Percentiles rank a stretch among this genome's conserved stretches.
These are phyloP conservation scores for Hydrotaea cyrtoneurina DNA, from an alignment of 2,888 invertebrate species.

Conservation along the genomic window DNA sequence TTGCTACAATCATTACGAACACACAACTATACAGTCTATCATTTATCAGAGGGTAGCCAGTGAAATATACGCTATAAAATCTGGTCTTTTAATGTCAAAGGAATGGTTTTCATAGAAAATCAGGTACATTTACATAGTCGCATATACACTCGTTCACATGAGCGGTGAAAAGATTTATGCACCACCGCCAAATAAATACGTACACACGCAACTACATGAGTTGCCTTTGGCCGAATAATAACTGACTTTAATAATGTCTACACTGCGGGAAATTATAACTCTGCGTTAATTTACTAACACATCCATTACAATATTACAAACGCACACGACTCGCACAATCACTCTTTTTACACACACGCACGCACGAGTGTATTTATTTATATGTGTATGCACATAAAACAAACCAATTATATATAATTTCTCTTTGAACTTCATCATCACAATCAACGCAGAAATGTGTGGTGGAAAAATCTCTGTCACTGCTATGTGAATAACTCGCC, in stretches of 20 bases:
- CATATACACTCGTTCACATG: not conserved
- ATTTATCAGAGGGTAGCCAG: too few species aligned
- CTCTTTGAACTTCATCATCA: not conserved
- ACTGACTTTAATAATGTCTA: slow-evolving; percentile 26
- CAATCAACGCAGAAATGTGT: not conserved
- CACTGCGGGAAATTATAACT: slow-evolving; percentile 23
- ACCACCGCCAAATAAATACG: not conserved
- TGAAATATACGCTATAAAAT: too few species aligned
- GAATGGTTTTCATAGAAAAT: too few species aligned
- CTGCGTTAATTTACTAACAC: slow-evolving; percentile 7
- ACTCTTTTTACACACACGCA: too few species aligned
- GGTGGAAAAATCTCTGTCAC: not conserved
- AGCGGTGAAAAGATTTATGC: not conserved
- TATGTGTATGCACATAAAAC: not conserved
- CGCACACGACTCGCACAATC: not conserved
- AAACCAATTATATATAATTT: slow-evolving; percentile 5
- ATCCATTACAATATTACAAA: not conserved
- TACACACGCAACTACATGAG: not conserved
- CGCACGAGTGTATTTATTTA: too few species aligned
- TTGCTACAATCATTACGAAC: too few species aligned
- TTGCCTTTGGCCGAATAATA: not conserved
- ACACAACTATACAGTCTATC: too few species aligned
- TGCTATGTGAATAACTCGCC: not conserved
- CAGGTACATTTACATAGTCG: not conserved
- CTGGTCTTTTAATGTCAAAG: too few species aligned